These are phyloP conservation scores for Cirrhinus mrigala DNA, from an alignment of 2,797 vertebrate genomes.

Conservation along the genomic window DNA sequence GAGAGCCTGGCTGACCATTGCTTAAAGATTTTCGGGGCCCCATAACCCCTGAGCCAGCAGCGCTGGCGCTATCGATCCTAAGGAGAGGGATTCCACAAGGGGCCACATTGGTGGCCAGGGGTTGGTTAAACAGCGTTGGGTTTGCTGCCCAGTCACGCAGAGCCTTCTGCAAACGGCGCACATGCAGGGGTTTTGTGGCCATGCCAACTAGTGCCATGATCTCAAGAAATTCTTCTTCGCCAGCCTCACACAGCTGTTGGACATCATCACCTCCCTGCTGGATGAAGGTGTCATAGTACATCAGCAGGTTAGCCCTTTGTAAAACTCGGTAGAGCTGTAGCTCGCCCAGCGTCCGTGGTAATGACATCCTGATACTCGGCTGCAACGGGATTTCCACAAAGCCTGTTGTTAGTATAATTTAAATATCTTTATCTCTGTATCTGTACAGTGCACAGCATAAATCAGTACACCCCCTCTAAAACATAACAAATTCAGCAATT, in stretches of 20 bases:
- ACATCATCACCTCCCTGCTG: constrained; percentile 98
- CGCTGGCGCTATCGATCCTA: constrained; percentile 84
- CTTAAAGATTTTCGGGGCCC: constrained; percentile 84
- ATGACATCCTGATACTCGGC: constrained; percentile 81
- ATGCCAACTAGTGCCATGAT: constrained; percentile 99
- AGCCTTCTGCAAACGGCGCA: constrained; percentile 95
- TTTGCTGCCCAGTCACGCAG: constrained; percentile 96
- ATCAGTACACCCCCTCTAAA: too few relatives aligned
- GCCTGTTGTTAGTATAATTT: not conserved
- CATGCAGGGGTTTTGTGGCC: constrained; percentile 97
- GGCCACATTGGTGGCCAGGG: constrained; percentile 80
- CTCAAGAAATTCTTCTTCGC: constrained; percentile 98
- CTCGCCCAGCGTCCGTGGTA: constrained; percentile 96
- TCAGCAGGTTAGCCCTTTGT: constrained; percentile 94
- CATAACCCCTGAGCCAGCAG: constrained; percentile 61
- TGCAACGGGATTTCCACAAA: constrained; percentile 50
- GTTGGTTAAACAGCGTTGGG: constrained; percentile 93
- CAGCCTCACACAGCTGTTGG: constrained; percentile 96
- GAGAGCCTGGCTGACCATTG: constrained; percentile 92
- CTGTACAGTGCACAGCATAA: too few relatives aligned
- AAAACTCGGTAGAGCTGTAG: constrained; percentile 96
- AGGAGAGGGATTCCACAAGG: constrained; percentile 91
- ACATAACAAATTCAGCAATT: too few relatives aligned
- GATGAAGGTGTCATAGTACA: constrained; percentile 99
- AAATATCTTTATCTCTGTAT: too few relatives aligned